Conservation (phyloP, 2,113 vertebrate genomes). For the Phalacrocorax pelagicus region DNA sequence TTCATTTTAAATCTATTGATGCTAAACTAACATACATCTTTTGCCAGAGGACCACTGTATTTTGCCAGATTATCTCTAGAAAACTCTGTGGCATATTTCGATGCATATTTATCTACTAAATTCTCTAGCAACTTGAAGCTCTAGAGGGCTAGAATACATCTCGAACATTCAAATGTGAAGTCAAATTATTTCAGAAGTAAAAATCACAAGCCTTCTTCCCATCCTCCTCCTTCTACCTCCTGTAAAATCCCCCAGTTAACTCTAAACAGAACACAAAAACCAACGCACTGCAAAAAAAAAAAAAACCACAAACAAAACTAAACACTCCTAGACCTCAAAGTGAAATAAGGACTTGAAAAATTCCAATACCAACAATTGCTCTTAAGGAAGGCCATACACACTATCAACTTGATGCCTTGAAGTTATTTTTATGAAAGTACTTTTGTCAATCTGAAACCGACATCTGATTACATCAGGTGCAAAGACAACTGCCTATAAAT, state of each 20-base stretch:
- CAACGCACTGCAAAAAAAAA: background rate
- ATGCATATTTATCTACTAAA: background rate
- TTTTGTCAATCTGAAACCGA: background rate
- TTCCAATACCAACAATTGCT: background rate
- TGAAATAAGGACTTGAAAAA: background rate
- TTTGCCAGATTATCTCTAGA: background rate
- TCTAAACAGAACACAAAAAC: background rate
- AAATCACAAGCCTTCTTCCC: background rate
- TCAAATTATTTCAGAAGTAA: background rate
- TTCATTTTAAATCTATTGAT: background rate
- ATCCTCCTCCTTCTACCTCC: background rate
- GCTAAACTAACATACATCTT: background rate
- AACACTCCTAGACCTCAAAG: background rate
- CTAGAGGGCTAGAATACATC: background rate
- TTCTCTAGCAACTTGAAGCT: background rate
- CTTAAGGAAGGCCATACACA: background rate
- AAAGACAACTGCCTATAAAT: background rate
- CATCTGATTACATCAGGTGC: background rate
- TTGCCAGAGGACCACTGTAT: background rate
- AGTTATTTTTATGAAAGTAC: background rate
- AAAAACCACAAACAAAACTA: background rate
- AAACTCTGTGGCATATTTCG: background rate
- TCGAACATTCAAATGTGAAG: background rate
- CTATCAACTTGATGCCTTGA: background rate
- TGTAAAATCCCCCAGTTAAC: rapidly evolving